phyloP scores from a whole-genome alignment of 1,140 invertebrate genomes.

The Dryas iulia region DNA sequence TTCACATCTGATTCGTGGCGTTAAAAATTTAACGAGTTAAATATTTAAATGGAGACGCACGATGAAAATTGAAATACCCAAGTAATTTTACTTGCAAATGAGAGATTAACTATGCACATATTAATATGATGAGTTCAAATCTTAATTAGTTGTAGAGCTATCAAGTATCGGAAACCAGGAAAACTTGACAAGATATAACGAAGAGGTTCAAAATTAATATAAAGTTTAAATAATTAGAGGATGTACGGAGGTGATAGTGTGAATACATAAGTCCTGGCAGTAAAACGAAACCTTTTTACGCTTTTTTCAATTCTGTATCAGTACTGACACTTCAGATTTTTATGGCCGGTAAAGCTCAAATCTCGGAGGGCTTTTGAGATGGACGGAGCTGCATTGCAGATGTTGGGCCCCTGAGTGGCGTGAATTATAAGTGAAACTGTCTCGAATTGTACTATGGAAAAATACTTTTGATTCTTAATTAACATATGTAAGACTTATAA shows the following conservation, averaged over 20 bases:
- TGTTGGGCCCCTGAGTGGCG: constrained; percentile 28
- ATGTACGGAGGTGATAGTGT: not conserved
- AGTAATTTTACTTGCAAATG: constrained; percentile 30
- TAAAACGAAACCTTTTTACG: not conserved
- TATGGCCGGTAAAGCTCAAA: constrained; percentile 25
- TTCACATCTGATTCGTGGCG: constrained; percentile 32
- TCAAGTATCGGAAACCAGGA: not conserved
- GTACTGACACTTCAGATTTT: constrained; percentile 10
- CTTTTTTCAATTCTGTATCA: not conserved
- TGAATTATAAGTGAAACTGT: constrained; percentile 32
- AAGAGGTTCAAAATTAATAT: not conserved
- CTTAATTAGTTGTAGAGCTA: not conserved
- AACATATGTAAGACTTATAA: no score
- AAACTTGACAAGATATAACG: constrained; percentile 3
- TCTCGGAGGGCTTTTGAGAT: constrained; percentile 21
- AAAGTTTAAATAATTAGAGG: not conserved
- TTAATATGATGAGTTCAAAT: constrained; percentile 24
- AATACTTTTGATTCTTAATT: not conserved
- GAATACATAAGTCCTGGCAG: not conserved
- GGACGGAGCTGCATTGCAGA: constrained; percentile 38
- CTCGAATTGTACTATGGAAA: not conserved
- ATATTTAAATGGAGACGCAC: constrained; percentile 25
- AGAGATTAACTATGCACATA: constrained; percentile 23
- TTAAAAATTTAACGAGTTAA: constrained; percentile 37
- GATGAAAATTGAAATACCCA: constrained; percentile 19